phyloP scores from a whole-genome alignment of 2,113 vertebrate species.

The Phaethornis superciliosus region DNA sequence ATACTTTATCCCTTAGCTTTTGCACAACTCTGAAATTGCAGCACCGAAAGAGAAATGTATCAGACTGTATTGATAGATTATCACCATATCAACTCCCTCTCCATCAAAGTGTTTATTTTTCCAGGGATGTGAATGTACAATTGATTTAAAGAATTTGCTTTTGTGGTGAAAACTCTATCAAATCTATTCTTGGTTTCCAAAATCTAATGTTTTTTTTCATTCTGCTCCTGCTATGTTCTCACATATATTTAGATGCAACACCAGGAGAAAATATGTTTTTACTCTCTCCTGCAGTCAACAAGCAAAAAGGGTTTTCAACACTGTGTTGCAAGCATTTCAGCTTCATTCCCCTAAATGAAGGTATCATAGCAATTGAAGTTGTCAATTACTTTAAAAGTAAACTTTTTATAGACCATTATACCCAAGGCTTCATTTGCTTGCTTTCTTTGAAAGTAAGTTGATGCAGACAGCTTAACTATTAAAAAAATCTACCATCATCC shows the following conservation, averaged over 20 bases:
- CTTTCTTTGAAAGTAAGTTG: conserved; percentile 9
- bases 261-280: background rate
- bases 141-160: background rate
- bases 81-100: background rate
- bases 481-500: background rate
- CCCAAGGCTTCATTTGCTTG: conserved; percentile 5
- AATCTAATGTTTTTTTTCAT: background rate
- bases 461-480: background rate
- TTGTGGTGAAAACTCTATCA: background rate
- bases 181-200: background rate
- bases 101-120: background rate
- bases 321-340: background rate
- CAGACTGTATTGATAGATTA: background rate
- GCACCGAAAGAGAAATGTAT: background rate
- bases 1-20: background rate
- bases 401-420: conserved; percentile 33
- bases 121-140: background rate
- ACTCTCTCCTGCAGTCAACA: background rate
- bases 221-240: background rate
- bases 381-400: conserved; percentile 31
- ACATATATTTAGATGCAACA: background rate
- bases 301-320: background rate
- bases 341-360: background rate
- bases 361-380: background rate
- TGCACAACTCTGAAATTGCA: background rate